Evolutionary conservation across 2,888 invertebrate genomes (phyloP), one percentile per base, ranked within the genome.

Genomic region (Apomyelois bistriatella): DNA sequence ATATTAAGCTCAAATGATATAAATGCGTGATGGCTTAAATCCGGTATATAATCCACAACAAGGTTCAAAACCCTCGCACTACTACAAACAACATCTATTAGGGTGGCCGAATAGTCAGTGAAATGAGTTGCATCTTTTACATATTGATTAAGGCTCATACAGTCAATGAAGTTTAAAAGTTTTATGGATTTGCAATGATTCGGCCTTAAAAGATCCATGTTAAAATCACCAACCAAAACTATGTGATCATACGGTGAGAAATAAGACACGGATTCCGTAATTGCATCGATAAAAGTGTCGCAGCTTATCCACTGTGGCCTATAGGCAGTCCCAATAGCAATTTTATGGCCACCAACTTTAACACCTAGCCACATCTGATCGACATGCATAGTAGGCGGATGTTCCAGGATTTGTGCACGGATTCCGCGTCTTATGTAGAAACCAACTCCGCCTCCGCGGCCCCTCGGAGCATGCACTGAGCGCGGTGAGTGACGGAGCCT

Each of bases 81-180:
- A 16, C 41, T 41, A 41, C 41, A 41, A 9, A 41, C 41, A 41
- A 41, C 41, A 41, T 41, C 41, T 16, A 41, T 8, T 41, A 41
- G 7, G 2, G 15, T 41, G 41, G 41, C 41, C 16, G 41, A 41
- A 41, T 37, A n/a, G 12, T 37, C 37, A 37, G 37, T 37, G 37
- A 37, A 37, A 37, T 37, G 37, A 4, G 37, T 41, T 16, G 41
- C 43, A 10, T 43, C 43, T 12, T 43, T 28, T 4, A 43, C 43
- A n/a, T 43, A 43, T 43, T 43, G 43, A 6, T 28, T 1, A 43
- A 43, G 43, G 22, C 12, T n/a, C 43, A 43, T 43, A 22, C 43
- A 43, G 22, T 41, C 41, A 41, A 41, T 9, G 16, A 16, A 41
- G 8, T 41, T 41, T 6, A 41, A 16, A 5, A 41, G 16, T 41